Evolutionary conservation across 2,113 vertebrate species (phyloP).

Genomic region (Cnemophilus loriae): DNA sequence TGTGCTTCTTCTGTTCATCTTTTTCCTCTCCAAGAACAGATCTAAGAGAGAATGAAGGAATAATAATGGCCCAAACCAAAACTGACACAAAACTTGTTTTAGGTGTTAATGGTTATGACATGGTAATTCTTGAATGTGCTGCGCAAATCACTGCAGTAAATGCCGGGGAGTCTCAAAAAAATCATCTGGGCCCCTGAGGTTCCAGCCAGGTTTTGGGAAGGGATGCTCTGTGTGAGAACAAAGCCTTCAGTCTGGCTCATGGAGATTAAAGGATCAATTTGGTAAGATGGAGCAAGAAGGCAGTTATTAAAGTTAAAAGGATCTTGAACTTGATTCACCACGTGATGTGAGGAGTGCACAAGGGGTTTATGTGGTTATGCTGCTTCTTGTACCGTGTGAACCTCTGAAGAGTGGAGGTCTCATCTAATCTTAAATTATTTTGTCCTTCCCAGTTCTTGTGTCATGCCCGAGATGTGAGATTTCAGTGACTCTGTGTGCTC

Average conservation of each 20-base stretch:
- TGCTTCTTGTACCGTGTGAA: background rate
- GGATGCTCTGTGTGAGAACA: background rate
- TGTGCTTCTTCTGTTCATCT: background rate
- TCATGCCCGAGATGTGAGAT: background rate
- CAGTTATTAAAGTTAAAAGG: background rate
- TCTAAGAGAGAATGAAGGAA: background rate
- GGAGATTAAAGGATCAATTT: background rate
- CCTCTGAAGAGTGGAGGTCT: background rate
- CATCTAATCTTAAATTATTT: background rate
- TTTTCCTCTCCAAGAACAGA: background rate
- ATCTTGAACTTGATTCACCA: background rate
- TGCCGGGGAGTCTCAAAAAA: background rate
- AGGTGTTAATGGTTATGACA: background rate
- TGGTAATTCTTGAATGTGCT: background rate
- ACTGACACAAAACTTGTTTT: background rate
- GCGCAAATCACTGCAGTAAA: background rate
- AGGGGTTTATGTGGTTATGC: background rate
- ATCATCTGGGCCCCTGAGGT: background rate
- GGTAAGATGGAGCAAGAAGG: background rate
- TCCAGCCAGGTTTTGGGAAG: background rate
- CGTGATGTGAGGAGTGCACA: background rate
- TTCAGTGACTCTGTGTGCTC: background rate
- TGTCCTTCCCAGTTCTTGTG: background rate
- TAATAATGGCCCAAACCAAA: background rate
- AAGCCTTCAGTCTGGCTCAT: background rate